Base-by-base conservation (phyloP, 2,888 invertebrate species). In the Ferrisia virgata region DNA sequence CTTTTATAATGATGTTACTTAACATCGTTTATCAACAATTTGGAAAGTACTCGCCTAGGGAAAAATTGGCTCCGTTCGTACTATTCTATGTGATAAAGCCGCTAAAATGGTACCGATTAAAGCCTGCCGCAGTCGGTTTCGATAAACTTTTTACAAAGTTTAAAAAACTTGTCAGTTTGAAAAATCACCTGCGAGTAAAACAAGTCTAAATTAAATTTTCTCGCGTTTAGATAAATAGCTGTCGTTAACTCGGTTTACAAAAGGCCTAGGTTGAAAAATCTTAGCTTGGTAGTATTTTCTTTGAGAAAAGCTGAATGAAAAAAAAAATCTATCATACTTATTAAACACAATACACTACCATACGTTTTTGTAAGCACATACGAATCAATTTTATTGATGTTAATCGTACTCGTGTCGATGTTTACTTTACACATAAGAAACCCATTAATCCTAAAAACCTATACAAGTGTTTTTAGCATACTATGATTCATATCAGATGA, bases 181-280 rank as follows among this genome's bases (percentile, higher is more conserved):
- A 36, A 72, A 33, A 72, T 72, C 33, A 72, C 33, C 72, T 33
- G 72, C 72, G 72, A 72, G 72, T 72, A 33, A 72, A 72, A 72
- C 72, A 72, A 33, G 33, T 72, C 72, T 36, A 72, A 72, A 72
- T 72, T 72, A 72, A 72, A 72, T 72, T 72, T 33, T 33, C 36
- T 33, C 8, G 28, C 72, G 33, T 64, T 72, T 33, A 72, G 72
- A 72, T 72, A 33, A 72, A 72, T 72, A 72, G 72, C 18, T 31
- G 33, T 72, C 72, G 72, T 72, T 72, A 72, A 72, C 11, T 64
- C 13, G 8, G 22, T 25, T 2, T 22, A 1, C 9, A 5, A 64
- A 1, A 64, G 28, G 11, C 11, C 28, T 25, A 64, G 25, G 58
- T 8, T 64, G 58, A 64, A 64, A 64, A 64, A 64, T 64, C 58